These are phyloP conservation scores for Nycticryphes semicollaris DNA, from an alignment of 2,113 vertebrate genomes.

Conservation along the genomic window DNA sequence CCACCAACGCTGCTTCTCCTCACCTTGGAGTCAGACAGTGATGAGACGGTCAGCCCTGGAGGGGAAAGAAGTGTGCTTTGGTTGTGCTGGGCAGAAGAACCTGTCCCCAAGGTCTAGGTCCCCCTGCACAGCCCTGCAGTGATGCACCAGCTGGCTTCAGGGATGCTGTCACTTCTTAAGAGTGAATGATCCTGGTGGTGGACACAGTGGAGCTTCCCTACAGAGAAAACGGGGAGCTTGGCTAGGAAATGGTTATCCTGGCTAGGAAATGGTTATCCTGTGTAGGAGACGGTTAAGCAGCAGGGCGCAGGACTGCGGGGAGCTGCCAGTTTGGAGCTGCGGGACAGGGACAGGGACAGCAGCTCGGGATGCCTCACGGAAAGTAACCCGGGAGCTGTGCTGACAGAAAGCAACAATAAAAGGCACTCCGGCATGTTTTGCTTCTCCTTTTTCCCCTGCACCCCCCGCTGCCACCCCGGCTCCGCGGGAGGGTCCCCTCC, in stretches of 20 bases:
- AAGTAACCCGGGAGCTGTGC: accelerated
- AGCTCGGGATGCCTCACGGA: accelerated
- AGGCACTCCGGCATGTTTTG: background rate
- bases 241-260: background rate
- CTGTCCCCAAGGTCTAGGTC: accelerated
- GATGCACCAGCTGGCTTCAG: background rate
- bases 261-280: too few species aligned
- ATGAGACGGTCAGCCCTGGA: background rate
- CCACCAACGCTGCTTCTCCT: accelerated
- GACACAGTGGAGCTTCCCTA: accelerated
- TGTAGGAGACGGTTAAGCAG: background rate
- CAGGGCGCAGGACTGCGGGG: background rate
- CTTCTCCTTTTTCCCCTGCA: background rate
- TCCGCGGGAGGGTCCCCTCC: background rate
- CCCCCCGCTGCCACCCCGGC: background rate
- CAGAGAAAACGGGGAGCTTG: background rate
- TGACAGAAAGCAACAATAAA: background rate
- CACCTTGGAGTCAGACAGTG: background rate
- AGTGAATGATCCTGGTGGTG: background rate
- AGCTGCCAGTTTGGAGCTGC: background rate
- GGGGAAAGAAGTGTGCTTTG: accelerated
- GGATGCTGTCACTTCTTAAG: background rate
- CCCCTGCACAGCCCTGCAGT: background rate
- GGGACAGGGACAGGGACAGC: background rate
- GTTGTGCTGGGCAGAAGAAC: background rate